These are phyloP conservation scores for Arenicola marina DNA, from an alignment of 2,888 invertebrate species.

Conservation along the genomic window DNA sequence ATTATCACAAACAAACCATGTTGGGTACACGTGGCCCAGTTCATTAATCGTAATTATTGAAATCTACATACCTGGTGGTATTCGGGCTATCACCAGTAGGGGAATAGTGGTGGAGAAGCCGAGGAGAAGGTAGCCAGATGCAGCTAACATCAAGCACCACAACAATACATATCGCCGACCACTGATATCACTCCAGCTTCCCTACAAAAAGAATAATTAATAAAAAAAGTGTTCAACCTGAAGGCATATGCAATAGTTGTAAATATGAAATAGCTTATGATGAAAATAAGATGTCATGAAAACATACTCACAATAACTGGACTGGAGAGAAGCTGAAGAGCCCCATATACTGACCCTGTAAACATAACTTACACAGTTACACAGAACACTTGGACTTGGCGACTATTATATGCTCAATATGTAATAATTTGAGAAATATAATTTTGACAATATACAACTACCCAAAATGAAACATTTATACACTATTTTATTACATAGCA, in stretches of 20 bases:
- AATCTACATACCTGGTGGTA: conserved; percentile 44
- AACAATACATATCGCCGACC: conserved; percentile 50
- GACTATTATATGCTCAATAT: not conserved
- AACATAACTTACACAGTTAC: conserved; percentile 7
- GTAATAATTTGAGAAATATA: not conserved
- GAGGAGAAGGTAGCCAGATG: conserved; percentile 49
- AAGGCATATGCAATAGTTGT: not conserved
- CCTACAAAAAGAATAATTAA: conserved; percentile 40
- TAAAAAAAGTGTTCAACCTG: not conserved
- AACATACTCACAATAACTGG: conserved; percentile 51
- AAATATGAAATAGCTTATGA: not conserved
- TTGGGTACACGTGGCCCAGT: no score
- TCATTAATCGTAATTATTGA: no score
- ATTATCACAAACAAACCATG: no score
- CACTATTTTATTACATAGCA: no score
- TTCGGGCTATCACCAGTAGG: conserved; percentile 46
- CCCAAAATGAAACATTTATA: not conserved
- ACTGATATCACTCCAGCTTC: conserved; percentile 56
- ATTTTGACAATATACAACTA: not conserved
- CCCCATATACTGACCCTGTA: conserved; percentile 58
- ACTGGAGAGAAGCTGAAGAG: conserved; percentile 57
- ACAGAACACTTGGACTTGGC: not conserved
- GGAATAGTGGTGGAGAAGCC: conserved; percentile 44
- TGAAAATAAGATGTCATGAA: not conserved
- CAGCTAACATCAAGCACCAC: conserved; percentile 48